Conservation (phyloP, 2,113 vertebrate species). For the Syngnathus typhle region DNA sequence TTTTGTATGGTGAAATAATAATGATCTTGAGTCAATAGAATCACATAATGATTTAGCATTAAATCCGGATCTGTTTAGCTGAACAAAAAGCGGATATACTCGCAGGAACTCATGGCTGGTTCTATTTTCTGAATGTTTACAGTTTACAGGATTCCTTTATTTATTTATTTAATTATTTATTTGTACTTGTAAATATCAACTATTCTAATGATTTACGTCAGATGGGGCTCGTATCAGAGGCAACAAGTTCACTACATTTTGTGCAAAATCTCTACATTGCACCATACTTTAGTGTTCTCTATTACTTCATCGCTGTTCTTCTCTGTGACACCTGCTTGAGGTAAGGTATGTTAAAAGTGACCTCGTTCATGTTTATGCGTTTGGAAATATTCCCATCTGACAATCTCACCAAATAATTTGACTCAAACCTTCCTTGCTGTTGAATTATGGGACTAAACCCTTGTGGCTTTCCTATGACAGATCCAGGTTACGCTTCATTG, state of each 20-base stretch:
- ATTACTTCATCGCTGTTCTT: slow-evolving; percentile 8
- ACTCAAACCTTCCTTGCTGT: slow-evolving; percentile 35
- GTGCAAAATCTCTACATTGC: neutral
- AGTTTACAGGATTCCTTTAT: too few relatives aligned
- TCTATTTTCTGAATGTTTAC: too few relatives aligned
- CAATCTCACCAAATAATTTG: slow-evolving; percentile 19
- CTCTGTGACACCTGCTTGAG: neutral
- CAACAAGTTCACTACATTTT: neutral
- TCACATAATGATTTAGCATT: too few relatives aligned
- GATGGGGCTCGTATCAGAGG: neutral
- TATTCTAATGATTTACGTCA: neutral
- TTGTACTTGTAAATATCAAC: neutral
- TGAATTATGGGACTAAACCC: slow-evolving; percentile 36
- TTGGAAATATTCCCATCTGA: slow-evolving; percentile 20
- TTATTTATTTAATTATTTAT: neutral
- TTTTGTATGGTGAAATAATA: too few relatives aligned
- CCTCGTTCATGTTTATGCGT: slow-evolving; percentile 28
- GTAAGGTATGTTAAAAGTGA: neutral
- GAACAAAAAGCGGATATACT: too few relatives aligned
- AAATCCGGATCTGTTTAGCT: too few relatives aligned
- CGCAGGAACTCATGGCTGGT: too few relatives aligned
- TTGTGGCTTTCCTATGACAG: slow-evolving; percentile 28
- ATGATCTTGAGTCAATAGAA: too few relatives aligned
- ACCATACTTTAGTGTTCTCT: neutral
- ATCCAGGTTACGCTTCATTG: slow-evolving; percentile 29